These are phyloP conservation scores for Coelogynopora nodosa DNA, from an alignment of 2,888 invertebrate species.

Conservation along the genomic window DNA sequence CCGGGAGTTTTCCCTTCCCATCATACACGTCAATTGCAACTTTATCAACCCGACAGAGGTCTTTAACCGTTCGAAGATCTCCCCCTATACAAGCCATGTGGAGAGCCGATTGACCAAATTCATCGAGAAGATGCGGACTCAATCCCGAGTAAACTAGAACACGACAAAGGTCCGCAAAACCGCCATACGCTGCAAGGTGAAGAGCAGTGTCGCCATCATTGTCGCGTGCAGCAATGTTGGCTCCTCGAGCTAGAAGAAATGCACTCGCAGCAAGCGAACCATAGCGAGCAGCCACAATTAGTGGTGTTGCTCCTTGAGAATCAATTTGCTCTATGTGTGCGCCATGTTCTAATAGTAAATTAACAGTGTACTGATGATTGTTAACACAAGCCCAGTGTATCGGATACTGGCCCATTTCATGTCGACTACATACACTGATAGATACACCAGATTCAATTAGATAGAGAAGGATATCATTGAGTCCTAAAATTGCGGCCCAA, in stretches of 20 bases:
- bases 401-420: neutral
- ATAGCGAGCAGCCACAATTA: conserved; percentile 4
- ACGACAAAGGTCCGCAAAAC: conserved; percentile 29
- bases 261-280: neutral
- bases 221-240: conserved; percentile 8
- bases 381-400: conserved; percentile 35
- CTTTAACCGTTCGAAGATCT: conserved; percentile 1
- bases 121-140: conserved; percentile 16
- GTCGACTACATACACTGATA: neutral
- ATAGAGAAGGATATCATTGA: neutral
- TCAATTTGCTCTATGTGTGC: conserved; percentile 27
- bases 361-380: conserved; percentile 14
- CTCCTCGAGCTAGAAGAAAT: neutral
- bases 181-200: conserved; percentile 35
- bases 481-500: conserved; percentile 34
- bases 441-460: neutral
- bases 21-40: neutral
- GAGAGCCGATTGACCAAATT: conserved; percentile 32
- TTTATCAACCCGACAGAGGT: neutral
- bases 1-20: conserved; percentile 19
- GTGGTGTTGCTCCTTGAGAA: neutral
- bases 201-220: conserved; percentile 14
- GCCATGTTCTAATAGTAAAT: conserved; percentile 3
- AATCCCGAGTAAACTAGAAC: conserved; percentile 33
- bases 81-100: conserved; percentile 35